These are phyloP conservation scores for Agrypnus murinus DNA, from an alignment of 2,888 invertebrate species.

Conservation along the genomic window DNA sequence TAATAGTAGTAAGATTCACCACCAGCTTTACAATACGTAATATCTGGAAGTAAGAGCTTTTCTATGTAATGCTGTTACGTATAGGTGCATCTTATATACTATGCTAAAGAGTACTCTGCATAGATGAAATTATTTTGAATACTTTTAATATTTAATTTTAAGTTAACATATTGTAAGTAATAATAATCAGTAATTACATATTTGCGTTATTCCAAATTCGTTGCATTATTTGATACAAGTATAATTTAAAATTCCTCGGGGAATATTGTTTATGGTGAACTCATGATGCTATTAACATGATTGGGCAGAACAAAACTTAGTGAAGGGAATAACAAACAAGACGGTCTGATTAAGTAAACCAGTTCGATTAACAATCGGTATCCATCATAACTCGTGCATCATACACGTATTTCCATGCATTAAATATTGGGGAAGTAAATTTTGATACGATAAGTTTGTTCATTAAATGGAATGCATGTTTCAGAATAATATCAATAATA, in stretches of 20 bases:
- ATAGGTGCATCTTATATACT: no score
- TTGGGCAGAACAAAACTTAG: conserved; percentile 61
- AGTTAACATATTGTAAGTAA: not conserved
- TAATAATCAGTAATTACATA: not conserved
- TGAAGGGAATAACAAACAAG: conserved; percentile 62
- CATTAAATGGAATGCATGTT: not conserved
- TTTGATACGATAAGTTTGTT: conserved; percentile 42
- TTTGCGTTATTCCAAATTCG: not conserved
- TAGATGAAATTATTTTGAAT: not conserved
- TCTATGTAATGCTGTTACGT: not conserved
- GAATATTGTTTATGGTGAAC: conserved; percentile 35
- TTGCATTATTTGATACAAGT: not conserved
- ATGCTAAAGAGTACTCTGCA: not conserved
- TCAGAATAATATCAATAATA: conserved; percentile 45
- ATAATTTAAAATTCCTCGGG: conserved; percentile 30
- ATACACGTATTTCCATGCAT: conserved; percentile 58
- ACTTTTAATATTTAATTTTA: not conserved
- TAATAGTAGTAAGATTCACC: not conserved
- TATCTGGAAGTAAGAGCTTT: conserved; percentile 13
- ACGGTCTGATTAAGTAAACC: conserved; percentile 61
- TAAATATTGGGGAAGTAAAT: conserved; percentile 51
- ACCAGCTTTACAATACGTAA: conserved; percentile 8
- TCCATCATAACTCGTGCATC: conserved; percentile 64
- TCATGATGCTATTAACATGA: conserved; percentile 62
- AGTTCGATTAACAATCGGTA: conserved; percentile 62